Conservation (phyloP, 2,113 vertebrate genomes). For the Crotalus helleri region DNA sequence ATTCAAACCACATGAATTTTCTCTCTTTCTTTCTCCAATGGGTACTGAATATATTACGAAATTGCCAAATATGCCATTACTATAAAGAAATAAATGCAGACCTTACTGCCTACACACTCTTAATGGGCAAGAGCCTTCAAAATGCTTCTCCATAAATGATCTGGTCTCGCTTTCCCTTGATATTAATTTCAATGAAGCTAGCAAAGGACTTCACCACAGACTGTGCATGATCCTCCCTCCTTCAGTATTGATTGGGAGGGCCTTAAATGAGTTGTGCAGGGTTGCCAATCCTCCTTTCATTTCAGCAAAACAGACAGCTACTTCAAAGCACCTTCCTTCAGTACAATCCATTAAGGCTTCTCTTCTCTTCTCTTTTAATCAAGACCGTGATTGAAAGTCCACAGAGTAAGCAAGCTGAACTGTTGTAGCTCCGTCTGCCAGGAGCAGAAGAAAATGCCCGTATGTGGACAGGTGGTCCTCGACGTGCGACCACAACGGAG, state of each 20-base stretch:
- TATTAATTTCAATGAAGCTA: neutral
- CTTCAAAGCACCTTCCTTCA: constrained; percentile 17
- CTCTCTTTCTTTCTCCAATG: neutral
- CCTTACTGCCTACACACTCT: neutral
- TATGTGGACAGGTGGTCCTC: neutral
- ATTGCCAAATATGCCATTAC: neutral
- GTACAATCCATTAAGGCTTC: neutral
- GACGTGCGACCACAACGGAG: neutral
- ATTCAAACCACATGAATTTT: neutral
- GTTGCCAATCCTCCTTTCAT: neutral
- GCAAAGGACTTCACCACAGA: neutral
- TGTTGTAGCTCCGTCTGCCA: neutral
- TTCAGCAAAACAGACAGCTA: constrained; percentile 4
- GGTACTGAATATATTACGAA: neutral
- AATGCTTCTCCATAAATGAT: neutral
- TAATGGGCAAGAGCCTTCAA: neutral
- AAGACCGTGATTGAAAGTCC: neutral
- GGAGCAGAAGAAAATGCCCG: neutral
- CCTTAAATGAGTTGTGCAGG: neutral
- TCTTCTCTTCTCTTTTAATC: constrained; percentile 5
- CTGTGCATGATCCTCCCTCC: neutral
- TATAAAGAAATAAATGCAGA: neutral
- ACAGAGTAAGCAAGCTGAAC: neutral
- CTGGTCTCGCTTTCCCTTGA: neutral
- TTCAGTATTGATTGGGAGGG: neutral